A percentile compares a stretch with the other conserved stretches of the same genome.
Conservation (phyloP, 2,797 vertebrate species). For the Erethizon dorsatum region DNA sequence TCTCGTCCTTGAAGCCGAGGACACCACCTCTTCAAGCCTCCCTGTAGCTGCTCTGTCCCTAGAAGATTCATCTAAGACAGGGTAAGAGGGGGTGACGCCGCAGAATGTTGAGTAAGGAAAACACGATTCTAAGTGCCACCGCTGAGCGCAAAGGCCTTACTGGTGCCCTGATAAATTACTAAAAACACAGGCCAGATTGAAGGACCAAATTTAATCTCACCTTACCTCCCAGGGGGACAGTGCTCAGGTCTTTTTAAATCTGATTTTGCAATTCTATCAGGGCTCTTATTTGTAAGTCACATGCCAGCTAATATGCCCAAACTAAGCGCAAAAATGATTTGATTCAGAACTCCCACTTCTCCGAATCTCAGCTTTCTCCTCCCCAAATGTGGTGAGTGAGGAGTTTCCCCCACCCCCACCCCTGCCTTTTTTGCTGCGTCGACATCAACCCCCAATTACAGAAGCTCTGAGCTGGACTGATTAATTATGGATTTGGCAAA, state of each 20-base stretch:
- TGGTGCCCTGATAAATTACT: not conserved
- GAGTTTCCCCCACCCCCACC: not conserved
- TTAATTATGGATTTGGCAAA: slow-evolving; percentile 82
- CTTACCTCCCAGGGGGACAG: slow-evolving; percentile 21
- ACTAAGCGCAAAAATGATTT: not conserved
- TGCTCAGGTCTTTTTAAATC: slow-evolving; percentile 45
- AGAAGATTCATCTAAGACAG: slow-evolving; percentile 48
- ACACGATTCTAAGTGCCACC: not conserved
- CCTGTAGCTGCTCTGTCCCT: not conserved
- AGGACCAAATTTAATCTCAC: slow-evolving; percentile 64
- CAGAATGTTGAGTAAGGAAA: slow-evolving; percentile 57
- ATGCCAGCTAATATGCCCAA: not conserved
- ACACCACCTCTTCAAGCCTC: not conserved
- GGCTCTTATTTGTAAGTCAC: slow-evolving; percentile 40
- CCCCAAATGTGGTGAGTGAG: not conserved
- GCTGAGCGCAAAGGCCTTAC: not conserved
- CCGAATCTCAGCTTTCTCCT: not conserved
- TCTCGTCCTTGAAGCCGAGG: not conserved
- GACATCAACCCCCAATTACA: slow-evolving; percentile 64
- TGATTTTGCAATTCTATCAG: slow-evolving; percentile 6
- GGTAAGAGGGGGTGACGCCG: not conserved
- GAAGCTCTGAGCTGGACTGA: slow-evolving; percentile 68
- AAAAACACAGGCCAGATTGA: slow-evolving; percentile 33
- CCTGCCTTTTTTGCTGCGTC: slow-evolving; percentile 18
- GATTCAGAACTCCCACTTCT: fast-evolving